Evolutionary conservation across 2,888 invertebrate species (phyloP).

Genomic region (Bhutanitis thaidina): DNA sequence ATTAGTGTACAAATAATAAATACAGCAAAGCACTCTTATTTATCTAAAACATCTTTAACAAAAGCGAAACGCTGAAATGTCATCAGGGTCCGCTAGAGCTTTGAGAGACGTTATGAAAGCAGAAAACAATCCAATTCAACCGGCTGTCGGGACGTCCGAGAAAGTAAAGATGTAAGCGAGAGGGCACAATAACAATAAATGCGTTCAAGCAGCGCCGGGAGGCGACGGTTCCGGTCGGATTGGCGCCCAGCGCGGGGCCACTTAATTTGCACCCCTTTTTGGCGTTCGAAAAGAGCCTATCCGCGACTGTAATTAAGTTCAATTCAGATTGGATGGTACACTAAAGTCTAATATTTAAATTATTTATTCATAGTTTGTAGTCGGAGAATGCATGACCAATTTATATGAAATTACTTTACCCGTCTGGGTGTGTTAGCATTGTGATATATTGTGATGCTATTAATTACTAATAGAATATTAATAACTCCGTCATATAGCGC

Average conservation of each 20-base stretch:
- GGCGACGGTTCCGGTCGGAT: slow-evolving; percentile 34
- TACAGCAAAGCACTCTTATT: slow-evolving; percentile 9
- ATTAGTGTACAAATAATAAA: slow-evolving; percentile 29
- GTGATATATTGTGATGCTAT: neutral
- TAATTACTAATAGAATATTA: neutral
- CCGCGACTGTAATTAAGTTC: neutral
- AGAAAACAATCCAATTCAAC: slow-evolving; percentile 23
- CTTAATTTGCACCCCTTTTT: slow-evolving; percentile 29
- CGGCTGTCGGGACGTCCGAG: slow-evolving; percentile 23
- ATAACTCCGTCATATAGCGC: no score
- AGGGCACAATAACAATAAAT: slow-evolving; percentile 46
- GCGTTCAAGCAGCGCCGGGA: slow-evolving; percentile 37
- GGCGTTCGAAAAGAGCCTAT: slow-evolving; percentile 13
- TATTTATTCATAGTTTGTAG: slow-evolving; percentile 10
- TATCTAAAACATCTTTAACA: slow-evolving; percentile 12
- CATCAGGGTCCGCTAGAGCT: slow-evolving; percentile 14
- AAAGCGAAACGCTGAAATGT: slow-evolving; percentile 35
- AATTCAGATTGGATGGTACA: slow-evolving; percentile 5
- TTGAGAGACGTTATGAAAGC: slow-evolving; percentile 23
- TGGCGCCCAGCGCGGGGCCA: slow-evolving; percentile 46
- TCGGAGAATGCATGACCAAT: slow-evolving; percentile 28
- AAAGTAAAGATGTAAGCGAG: slow-evolving; percentile 34
- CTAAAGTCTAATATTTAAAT: slow-evolving; percentile 4
- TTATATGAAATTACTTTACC: slow-evolving; percentile 21
- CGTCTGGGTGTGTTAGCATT: slow-evolving; percentile 35